phyloP scores from a whole-genome alignment of 2,113 vertebrate genomes.

The Martes martes region DNA sequence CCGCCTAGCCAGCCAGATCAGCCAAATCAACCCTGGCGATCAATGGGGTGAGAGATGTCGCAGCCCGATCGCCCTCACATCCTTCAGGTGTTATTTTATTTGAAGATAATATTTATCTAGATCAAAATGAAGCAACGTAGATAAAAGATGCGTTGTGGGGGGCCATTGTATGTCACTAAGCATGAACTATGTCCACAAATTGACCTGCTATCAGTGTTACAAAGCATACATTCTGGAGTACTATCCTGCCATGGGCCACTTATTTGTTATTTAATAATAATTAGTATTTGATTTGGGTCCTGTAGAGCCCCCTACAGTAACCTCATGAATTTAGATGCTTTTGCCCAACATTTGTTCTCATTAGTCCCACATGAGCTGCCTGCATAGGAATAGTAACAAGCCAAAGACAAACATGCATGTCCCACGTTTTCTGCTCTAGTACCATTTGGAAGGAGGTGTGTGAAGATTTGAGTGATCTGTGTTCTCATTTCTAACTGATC shows the following conservation, averaged over 20 bases:
- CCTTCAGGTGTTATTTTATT: neutral
- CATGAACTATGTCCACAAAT: neutral
- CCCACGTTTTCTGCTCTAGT: neutral
- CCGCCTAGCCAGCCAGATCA: too few species aligned
- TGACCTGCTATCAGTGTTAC: neutral
- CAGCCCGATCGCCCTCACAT: too few species aligned
- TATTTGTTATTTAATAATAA: neutral
- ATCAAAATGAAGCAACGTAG: neutral
- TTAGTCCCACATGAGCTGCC: accelerated
- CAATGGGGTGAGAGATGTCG: too few species aligned
- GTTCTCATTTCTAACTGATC: neutral
- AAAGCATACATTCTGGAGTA: accelerated
- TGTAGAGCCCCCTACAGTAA: too few species aligned
- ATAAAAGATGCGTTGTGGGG: neutral
- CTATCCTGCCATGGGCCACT: neutral
- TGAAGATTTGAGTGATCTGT: neutral
- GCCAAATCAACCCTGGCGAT: too few species aligned
- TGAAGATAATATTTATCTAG: neutral
- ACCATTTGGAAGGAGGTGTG: neutral
- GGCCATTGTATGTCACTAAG: neutral
- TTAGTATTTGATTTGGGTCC: neutral
- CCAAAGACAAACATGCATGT: accelerated
- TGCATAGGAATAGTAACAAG: neutral
- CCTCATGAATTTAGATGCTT: neutral
- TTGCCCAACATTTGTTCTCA: neutral